Conservation (phyloP, 2,797 vertebrate species). For the Rhabdophis nuchalis region DNA sequence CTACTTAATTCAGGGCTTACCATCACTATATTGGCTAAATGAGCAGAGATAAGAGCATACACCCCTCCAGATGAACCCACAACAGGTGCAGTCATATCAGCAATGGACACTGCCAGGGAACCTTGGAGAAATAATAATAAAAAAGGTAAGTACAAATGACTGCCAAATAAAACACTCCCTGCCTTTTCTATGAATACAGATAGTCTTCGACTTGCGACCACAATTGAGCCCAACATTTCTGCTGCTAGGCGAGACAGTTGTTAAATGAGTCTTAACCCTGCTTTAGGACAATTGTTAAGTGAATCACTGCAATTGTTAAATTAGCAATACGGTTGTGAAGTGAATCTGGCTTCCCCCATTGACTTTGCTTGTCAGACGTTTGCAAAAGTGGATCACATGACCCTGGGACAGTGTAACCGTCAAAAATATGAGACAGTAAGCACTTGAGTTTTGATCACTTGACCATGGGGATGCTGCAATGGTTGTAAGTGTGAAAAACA, state of each 20-base stretch:
- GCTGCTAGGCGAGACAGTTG: not conserved
- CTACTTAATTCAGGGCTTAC: slow-evolving; percentile 68
- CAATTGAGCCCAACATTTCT: not conserved
- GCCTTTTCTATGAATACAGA: not conserved
- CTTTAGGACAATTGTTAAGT: not conserved
- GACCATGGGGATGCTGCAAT: not conserved
- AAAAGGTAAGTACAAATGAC: slow-evolving; percentile 25
- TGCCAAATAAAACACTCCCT: slow-evolving; percentile 13
- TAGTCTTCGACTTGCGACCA: not conserved
- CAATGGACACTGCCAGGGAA: slow-evolving; percentile 90
- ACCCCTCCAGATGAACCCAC: slow-evolving; percentile 95
- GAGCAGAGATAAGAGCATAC: slow-evolving; percentile 96
- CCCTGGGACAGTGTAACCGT: not conserved
- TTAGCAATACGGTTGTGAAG: not conserved
- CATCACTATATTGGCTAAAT: slow-evolving; percentile 97
- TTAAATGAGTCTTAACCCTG: not conserved
- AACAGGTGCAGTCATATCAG: slow-evolving; percentile 93
- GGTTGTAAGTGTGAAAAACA: not conserved
- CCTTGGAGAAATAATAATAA: slow-evolving; percentile 69
- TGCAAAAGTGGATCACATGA: not conserved
- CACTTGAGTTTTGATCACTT: not conserved
- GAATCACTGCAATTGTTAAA: not conserved
- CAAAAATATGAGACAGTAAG: not conserved
- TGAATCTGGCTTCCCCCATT: not conserved
- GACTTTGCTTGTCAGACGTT: not conserved